Base-by-base conservation (phyloP, 2,888 invertebrate species). In the Aquatica leii region DNA sequence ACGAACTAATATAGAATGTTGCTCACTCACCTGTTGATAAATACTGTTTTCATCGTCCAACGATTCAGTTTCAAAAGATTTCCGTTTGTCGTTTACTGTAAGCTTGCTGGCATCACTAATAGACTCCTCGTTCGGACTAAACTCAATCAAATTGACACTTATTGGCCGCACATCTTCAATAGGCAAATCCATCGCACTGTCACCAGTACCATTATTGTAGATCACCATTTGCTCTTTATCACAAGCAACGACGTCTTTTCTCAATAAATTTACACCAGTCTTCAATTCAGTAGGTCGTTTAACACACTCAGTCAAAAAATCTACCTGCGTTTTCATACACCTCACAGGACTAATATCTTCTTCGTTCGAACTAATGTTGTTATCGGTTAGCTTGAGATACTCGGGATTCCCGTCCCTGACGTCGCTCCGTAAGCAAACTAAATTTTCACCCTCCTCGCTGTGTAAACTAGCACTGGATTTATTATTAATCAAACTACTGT, bases 1-100 rank as follows among this genome's bases (percentile, higher is more conserved):
- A n/a, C n/a, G n/a, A n/a, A n/a, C n/a, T n/a, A n/a, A n/a, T n/a
- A n/a, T n/a, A n/a, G n/a, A n/a, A n/a, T n/a, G n/a, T n/a, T n/a
- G 41, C 2, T 11, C 17, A 14, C 37, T 15, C 12, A 62, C 62
- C 70, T 84, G 92, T 87, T 90, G 90, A 73, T 92, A 92, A 0
- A 92, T 87, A 24, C 75, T 73, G 55, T 86, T 85, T 1, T 83
- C 70, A 46, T 83, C 82, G 51, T 76, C 76, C 31, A 71, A 59
- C 0, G 71, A 67, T 20, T 82, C 81, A 0, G 73, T 77, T 66
- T 79, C 78, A 20, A 75, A 76, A 2, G 77, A 77, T 68, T 81
- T 81, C 48, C 80, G 63, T 66, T 80, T 80, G 54, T 81, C 80
- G 52, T 76, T 76, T 24, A 66, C 68, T n/a, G 54, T 64, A 5